Percentiles rank a stretch among this genome's conserved stretches.
Conservation (phyloP, 2,888 invertebrate species). For the Drosophila colorata region DNA sequence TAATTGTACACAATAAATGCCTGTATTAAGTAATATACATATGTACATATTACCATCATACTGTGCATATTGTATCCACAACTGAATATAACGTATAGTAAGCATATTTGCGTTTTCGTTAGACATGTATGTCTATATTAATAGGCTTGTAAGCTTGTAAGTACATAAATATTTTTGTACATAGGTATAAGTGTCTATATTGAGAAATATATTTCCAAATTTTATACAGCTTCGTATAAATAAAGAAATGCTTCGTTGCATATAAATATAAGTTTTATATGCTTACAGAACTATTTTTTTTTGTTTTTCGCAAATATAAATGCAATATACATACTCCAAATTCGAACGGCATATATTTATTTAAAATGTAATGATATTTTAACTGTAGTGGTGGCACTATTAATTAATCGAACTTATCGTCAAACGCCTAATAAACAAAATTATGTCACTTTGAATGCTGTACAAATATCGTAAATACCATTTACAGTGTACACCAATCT, state of each 20-base stretch:
- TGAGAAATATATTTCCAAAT: constrained; percentile 35
- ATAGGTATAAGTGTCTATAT: constrained; percentile 14
- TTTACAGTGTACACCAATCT: too few species aligned
- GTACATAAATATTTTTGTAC: constrained; percentile 29
- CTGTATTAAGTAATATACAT: too few species aligned
- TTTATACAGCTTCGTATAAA: constrained; percentile 15
- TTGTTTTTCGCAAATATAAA: constrained; percentile 27
- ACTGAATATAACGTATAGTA: too few species aligned
- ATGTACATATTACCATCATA: too few species aligned
- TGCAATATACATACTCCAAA: constrained; percentile 53
- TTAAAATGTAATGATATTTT: constrained; percentile 60
- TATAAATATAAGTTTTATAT: not conserved
- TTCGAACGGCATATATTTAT: constrained; percentile 55
- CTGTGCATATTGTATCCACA: too few species aligned
- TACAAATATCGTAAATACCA: not conserved
- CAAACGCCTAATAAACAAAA: constrained; percentile 25
- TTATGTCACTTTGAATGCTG: constrained; percentile 9
- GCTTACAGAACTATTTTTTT: constrained; percentile 6
- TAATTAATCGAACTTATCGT: constrained; percentile 42
- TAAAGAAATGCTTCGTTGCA: not conserved
- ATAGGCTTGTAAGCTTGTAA: not conserved
- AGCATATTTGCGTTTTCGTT: not conserved
- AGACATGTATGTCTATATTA: not conserved
- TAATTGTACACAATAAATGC: too few species aligned
- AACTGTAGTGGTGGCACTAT: constrained; percentile 53